phyloP scores from a whole-genome alignment of 2,888 invertebrate species.

The Dione juno region DNA sequence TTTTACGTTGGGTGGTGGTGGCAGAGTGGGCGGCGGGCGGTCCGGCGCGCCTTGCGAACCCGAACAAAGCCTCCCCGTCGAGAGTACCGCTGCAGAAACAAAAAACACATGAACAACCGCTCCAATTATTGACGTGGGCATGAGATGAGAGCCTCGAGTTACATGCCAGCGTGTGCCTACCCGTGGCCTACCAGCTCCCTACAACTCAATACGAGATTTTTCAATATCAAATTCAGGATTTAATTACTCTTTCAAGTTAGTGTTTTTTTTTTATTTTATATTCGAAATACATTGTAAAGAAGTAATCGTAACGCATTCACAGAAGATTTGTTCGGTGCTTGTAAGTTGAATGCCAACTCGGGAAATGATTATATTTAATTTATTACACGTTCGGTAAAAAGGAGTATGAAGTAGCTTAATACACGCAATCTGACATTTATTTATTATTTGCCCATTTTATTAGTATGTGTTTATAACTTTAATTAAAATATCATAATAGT shows the following conservation, averaged over 20 bases:
- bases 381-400: too few species aligned
- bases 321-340: too few species aligned
- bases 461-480: too few species aligned
- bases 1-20: constrained; percentile 69
- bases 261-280: neutral
- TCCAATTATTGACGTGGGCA: constrained; percentile 82
- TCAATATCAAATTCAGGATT: constrained; percentile 17
- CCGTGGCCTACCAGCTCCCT: constrained; percentile 13
- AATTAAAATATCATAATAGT: too few species aligned
- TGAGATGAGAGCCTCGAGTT: constrained; percentile 66
- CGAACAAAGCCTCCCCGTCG: constrained; percentile 75
- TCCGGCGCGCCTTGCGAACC: constrained; percentile 59
- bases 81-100: constrained; percentile 75
- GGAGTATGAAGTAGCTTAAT: too few species aligned
- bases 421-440: too few species aligned
- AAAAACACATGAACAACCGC: constrained; percentile 78
- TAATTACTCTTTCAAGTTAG: neutral
- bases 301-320: too few species aligned
- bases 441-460: too few species aligned
- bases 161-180: constrained; percentile 48
- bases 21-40: constrained; percentile 53
- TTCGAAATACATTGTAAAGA: neutral
- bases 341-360: too few species aligned
- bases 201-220: neutral
- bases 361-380: too few species aligned